A percentile compares a stretch with the other conserved stretches of the same genome.
Conservation (phyloP, 2,888 invertebrate species). For the Harpalus rubripes region DNA sequence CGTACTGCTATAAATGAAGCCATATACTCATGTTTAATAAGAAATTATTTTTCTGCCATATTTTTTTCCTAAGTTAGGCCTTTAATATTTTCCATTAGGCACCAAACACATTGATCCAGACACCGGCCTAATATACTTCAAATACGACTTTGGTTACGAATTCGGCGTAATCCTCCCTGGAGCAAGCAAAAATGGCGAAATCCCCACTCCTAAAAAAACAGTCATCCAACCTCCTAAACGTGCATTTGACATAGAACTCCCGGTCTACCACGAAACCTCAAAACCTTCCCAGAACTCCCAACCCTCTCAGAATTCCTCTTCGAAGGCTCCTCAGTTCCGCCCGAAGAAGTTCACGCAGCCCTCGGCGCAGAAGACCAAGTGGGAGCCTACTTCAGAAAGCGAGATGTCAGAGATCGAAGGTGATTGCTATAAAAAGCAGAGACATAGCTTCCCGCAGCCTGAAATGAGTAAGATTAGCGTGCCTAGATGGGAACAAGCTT, state of each 20-base stretch:
- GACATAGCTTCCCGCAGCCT: constrained; percentile 76
- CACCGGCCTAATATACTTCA: constrained; percentile 88
- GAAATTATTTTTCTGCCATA: neutral
- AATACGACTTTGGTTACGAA: constrained; percentile 90
- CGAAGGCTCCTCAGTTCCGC: constrained; percentile 74
- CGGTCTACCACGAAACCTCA: constrained; percentile 84
- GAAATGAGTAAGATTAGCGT: constrained; percentile 68
- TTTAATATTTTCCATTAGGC: constrained; percentile 77
- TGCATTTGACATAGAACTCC: constrained; percentile 82
- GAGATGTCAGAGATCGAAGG: constrained; percentile 82
- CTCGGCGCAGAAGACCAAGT: constrained; percentile 78
- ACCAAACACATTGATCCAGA: constrained; percentile 88
- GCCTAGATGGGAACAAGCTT: constrained; percentile 77
- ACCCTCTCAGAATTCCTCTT: constrained; percentile 68
- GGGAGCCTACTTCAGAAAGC: constrained; percentile 83
- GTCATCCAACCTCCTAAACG: constrained; percentile 79
- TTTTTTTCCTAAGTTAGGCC: neutral
- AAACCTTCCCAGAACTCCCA: constrained; percentile 70
- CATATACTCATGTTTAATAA: too few species aligned
- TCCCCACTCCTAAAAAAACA: constrained; percentile 77
- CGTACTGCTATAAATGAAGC: too few species aligned
- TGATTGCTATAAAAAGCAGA: constrained; percentile 75
- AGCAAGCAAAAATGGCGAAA: constrained; percentile 79
- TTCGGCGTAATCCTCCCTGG: constrained; percentile 87
- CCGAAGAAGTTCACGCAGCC: constrained; percentile 76